These are phyloP conservation scores for Himalopsyche anomala DNA, from an alignment of 2,888 invertebrate species.

Conservation along the genomic window DNA sequence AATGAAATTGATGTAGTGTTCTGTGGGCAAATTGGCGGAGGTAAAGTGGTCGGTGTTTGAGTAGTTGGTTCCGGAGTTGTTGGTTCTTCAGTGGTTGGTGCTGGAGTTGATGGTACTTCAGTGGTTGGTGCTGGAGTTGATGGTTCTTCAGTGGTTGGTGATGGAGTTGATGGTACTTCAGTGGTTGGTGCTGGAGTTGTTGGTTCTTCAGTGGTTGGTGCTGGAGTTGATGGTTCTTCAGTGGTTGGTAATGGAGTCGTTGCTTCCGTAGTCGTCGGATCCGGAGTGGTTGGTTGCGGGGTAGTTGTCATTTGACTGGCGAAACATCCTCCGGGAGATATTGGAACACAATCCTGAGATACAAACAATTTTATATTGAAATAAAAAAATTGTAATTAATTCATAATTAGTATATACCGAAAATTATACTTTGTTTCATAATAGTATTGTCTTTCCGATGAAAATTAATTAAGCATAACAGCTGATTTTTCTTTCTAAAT, in stretches of 20 bases:
- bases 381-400: background rate
- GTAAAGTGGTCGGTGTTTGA: background rate
- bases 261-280: background rate
- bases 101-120: background rate
- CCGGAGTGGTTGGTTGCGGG: background rate
- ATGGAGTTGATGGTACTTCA: background rate
- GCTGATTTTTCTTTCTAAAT: no score
- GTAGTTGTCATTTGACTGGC: constrained; percentile 14
- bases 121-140: background rate
- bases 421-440: no score
- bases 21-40: background rate
- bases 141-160: background rate
- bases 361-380: background rate
- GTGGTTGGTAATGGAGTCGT: background rate
- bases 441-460: no score
- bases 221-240: background rate
- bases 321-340: background rate
- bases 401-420: no score
- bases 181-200: background rate
- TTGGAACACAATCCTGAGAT: constrained; percentile 26
- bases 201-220: background rate
- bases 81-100: background rate
- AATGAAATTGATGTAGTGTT: constrained; percentile 16
- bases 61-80: background rate
- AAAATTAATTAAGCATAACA: no score